phyloP scores from a whole-genome alignment of 2,888 invertebrate genomes.

The Apamea crenata region DNA sequence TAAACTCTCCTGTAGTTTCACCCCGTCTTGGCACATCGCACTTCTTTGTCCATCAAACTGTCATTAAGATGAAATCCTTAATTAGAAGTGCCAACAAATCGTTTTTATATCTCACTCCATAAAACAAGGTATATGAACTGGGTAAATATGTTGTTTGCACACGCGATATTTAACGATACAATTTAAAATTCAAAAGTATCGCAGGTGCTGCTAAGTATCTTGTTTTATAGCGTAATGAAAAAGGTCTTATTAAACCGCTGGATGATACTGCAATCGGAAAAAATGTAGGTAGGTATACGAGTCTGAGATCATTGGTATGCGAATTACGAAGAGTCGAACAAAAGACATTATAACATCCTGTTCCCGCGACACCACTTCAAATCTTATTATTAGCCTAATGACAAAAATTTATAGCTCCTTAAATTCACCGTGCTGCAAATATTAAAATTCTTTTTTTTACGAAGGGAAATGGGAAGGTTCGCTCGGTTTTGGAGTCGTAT shows the following conservation, averaged over 20 bases:
- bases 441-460: conserved; percentile 78
- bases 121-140: conserved; percentile 63
- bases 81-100: conserved; percentile 60
- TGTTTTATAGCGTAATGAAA: conserved; percentile 77
- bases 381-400: conserved; percentile 90
- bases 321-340: conserved; percentile 84
- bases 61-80: conserved; percentile 53
- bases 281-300: conserved; percentile 77
- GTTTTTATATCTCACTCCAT: conserved; percentile 63
- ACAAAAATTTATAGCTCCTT: conserved; percentile 89
- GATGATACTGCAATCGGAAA: conserved; percentile 77
- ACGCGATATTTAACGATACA: conserved; percentile 71
- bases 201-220: conserved; percentile 76
- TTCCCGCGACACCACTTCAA: conserved; percentile 83
- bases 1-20: conserved; percentile 3
- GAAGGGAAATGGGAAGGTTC: conserved; percentile 73
- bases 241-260: conserved; percentile 74
- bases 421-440: conserved; percentile 88
- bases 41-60: conserved; percentile 23
- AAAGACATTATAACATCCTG: conserved; percentile 90
- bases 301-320: conserved; percentile 87
- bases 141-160: conserved; percentile 72
- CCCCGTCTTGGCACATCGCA: background rate
- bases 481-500: conserved; percentile 65
- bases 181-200: conserved; percentile 72